Evolutionary conservation across 1,140 invertebrate species (phyloP), one percentile per base, ranked within the genome.

Genomic region (Leucophenga varia): DNA sequence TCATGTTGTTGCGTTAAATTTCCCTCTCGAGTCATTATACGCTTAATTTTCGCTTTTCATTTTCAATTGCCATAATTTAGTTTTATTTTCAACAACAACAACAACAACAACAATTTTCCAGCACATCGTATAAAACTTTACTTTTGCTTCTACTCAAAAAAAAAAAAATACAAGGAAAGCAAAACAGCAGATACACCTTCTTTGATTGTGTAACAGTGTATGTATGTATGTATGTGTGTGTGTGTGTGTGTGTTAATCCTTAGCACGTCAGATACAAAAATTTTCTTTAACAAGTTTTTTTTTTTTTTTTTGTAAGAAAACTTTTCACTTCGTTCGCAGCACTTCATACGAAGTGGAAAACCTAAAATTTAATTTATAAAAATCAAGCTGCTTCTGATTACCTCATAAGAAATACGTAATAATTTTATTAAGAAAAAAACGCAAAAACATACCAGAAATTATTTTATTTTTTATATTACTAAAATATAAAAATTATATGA

Each of bases 61-160:
- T 72, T 72, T 72, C 68, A 72, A 72, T 72, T 72, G 68, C 68
- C 56, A 69, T 69, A 72, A 72, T 72, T 72, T 65, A 67, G 63
- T 67, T 67, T 67, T 67, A 67, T 67, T 67, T 63, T 58, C 10
- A n/a, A n/a, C n/a, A n/a, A n/a, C n/a, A n/a, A n/a, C n/a, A n/a
- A n/a, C n/a, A n/a, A n/a, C n/a, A n/a, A n/a, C n/a, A n/a, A n/a
- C n/a, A n/a, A n/a, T n/a, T n/a, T n/a, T n/a, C n/a, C n/a, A n/a
- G n/a, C n/a, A n/a, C n/a, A n/a, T n/a, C n/a, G n/a, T n/a, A n/a
- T n/a, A n/a, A n/a, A n/a, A n/a, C n/a, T n/a, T n/a, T n/a, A n/a
- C n/a, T n/a, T n/a, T n/a, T n/a, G n/a, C n/a, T n/a, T n/a, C n/a
- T n/a, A n/a, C n/a, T n/a, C n/a, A n/a, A n/a, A n/a, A n/a, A n/a